These are phyloP conservation scores for Ptychobarbus kaznakovi DNA, from an alignment of 2,797 vertebrate species.

Conservation along the genomic window DNA sequence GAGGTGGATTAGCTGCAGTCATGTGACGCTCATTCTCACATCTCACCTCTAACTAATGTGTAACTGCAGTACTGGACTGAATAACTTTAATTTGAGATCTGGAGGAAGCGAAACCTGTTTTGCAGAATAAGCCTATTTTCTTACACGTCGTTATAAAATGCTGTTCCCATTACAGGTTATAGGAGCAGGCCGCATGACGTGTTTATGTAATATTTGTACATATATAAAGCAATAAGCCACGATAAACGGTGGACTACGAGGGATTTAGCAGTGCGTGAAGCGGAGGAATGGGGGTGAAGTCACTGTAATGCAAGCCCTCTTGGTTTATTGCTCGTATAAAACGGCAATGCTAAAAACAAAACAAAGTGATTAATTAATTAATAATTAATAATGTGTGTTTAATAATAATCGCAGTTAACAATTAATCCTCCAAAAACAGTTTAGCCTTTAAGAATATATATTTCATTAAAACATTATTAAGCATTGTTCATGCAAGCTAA, in stretches of 20 bases:
- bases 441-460: no score
- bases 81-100: background rate
- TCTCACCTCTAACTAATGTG: background rate
- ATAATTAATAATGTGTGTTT: no score
- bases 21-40: slow-evolving; percentile 69
- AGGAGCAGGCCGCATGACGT: background rate
- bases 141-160: background rate
- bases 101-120: background rate
- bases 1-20: slow-evolving; percentile 65
- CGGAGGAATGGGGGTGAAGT: background rate
- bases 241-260: no score
- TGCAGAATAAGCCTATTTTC: background rate
- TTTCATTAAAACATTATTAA: no score
- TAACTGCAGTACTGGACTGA: background rate
- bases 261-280: background rate
- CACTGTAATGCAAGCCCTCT: background rate
- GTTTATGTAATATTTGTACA: background rate
- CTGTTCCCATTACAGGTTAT: background rate
- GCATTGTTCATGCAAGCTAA: no score
- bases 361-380: background rate
- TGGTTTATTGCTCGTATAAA: background rate
- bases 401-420: no score
- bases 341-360: background rate
- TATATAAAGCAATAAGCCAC: background rate
- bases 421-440: no score